Evolutionary conservation across 2,888 invertebrate genomes (phyloP).

Genomic region (Phengaris alcon): DNA sequence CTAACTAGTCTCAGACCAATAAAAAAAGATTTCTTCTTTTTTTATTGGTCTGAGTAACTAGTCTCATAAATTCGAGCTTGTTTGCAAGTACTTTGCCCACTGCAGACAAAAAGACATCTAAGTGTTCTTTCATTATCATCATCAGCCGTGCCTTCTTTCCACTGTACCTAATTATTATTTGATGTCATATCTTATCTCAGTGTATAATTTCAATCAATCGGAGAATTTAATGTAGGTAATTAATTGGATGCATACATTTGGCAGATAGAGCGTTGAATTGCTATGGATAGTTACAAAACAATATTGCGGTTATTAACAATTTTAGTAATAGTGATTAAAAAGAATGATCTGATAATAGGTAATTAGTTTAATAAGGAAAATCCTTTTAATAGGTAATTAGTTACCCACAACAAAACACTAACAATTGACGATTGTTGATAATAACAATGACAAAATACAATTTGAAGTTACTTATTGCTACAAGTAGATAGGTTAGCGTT

Average conservation of each 20-base stretch:
- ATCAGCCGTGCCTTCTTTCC: not conserved
- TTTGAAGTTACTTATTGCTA: not conserved
- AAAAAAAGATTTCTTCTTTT: no score
- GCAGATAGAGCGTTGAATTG: not conserved
- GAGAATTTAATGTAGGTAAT: not conserved
- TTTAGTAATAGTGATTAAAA: no score
- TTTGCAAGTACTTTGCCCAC: not conserved
- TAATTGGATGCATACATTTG: not conserved
- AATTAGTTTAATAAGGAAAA: not conserved
- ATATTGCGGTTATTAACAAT: no score
- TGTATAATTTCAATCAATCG: not conserved
- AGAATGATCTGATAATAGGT: not conserved
- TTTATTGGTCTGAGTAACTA: no score
- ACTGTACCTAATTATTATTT: not conserved
- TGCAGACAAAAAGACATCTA: not conserved
- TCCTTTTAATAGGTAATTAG: not conserved
- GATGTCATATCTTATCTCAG: not conserved
- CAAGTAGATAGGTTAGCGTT: not conserved
- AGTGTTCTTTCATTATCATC: not conserved
- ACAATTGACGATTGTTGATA: not conserved
- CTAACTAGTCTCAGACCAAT: not conserved
- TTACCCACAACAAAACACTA: not conserved
- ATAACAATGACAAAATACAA: not conserved
- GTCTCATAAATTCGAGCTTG: not conserved
- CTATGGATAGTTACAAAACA: not conserved